Evolutionary conservation across 2,888 invertebrate species (phyloP), one percentile per base, ranked within the genome.

Genomic region (Stratiomys singularior): DNA sequence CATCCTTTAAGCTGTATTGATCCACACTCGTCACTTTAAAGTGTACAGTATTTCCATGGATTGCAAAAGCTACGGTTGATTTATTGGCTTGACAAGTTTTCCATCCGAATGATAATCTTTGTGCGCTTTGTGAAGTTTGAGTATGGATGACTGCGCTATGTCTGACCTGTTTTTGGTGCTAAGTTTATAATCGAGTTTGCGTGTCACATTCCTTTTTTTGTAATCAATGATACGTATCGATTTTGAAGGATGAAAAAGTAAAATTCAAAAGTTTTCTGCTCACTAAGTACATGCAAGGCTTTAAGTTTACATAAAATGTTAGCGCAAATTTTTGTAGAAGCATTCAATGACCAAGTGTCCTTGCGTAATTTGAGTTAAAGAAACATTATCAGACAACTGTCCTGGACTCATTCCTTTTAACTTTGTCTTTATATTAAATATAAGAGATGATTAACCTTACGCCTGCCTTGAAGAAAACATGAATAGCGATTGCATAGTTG

Each of bases 31-130:
- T 9, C 37, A 52, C 15, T 18, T 52, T 52, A 52, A 52, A 52
- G 52, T 3, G 15, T 52, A 15, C 52, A n/a, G 15, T 52, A 52
- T 52, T 18, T 15, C 23, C 5, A 60, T 25, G 21, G 37, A 5
- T 37, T 4, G 25, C 18, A 18, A 60, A 60, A 60, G 25, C 60
- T 60, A 60, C 60, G 60, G 23, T 60, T 60, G 60, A 60, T 60
- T 60, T 60, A 60, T 60, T 60, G 25, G 60, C 60, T 60, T 60
- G 60, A 60, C 60, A 60, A 60, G 18, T 60, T 60, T 60, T 60
- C 60, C 60, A 60, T 60, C 21, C 60, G 18, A 60, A 60, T 60
- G 60, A 60, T 60, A 60, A 60, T 13, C 60, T 60, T 60, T 60
- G 23, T 60, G 1, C 21, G 18, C 18, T 60, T 60, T 60, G 60